phyloP scores from a whole-genome alignment of 1,140 invertebrate species.

The Monomorium pharaonis region DNA sequence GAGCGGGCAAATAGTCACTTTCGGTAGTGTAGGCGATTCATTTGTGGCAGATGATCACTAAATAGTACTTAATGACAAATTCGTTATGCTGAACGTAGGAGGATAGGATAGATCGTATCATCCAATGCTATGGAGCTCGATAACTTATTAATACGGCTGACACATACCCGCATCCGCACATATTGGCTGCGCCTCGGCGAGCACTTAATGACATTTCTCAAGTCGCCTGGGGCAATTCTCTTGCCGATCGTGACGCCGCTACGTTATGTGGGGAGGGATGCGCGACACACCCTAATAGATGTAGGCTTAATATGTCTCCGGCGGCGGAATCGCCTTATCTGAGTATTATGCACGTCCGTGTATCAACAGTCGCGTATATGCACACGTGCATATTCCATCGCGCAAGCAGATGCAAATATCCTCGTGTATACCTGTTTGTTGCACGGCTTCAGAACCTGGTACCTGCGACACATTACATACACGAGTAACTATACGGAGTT shows the following conservation, averaged over 20 bases:
- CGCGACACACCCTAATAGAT: slow-evolving; percentile 63
- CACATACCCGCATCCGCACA: slow-evolving; percentile 22
- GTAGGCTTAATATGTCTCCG: slow-evolving; percentile 67
- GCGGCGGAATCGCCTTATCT: slow-evolving; percentile 37
- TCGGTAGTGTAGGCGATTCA: background rate
- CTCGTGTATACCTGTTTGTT: background rate
- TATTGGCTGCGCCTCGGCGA: slow-evolving; percentile 73
- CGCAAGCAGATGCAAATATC: slow-evolving; percentile 25
- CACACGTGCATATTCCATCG: background rate
- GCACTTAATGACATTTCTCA: slow-evolving; percentile 76
- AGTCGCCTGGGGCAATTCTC: slow-evolving; percentile 73
- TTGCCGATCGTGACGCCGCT: slow-evolving; percentile 53
- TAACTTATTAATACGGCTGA: slow-evolving; percentile 44
- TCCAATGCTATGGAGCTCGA: slow-evolving; percentile 2
- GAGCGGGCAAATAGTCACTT: too few relatives aligned
- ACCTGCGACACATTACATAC: background rate
- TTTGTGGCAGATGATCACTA: background rate
- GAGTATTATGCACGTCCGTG: slow-evolving; percentile 22
- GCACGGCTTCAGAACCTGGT: background rate
- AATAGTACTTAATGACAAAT: background rate
- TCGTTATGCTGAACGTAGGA: background rate
- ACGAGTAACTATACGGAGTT: background rate
- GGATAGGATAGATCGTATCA: background rate
- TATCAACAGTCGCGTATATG: background rate
- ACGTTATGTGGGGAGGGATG: slow-evolving; percentile 41